Base-by-base conservation (phyloP, 1,140 invertebrate species). In the Aphis gossypii region DNA sequence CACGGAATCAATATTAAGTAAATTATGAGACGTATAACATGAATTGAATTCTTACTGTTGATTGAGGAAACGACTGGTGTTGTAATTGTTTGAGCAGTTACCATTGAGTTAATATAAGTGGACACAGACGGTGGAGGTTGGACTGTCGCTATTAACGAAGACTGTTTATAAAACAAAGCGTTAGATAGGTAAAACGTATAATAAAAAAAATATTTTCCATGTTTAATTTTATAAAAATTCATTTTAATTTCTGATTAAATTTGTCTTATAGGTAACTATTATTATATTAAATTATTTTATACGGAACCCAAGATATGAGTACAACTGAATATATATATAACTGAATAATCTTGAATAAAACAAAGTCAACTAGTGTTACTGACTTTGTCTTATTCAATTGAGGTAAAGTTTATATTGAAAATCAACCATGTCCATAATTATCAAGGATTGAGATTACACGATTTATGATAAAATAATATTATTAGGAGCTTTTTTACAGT, bases 21-120 rank as follows among this genome's bases (percentile, higher is more conserved):
- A 51, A 35, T 54, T 54, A 76, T 76, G 60, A n/a, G n/a, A n/a
- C 18, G 11, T 76, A 18, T 14, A n/a, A n/a, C 60, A 6, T 21
- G 46, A 46, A 46, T 46, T 46, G 20, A 2, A 56, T 30, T 54
- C 54, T 90, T 90, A 68, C 89, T 41, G 56, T 90, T 90, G 1
- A 56, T 56, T 11, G 89, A 90, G 56, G 89, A 90, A 68, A 90
- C 89, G 25, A 90, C 89, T 21, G 89, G 89, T 44, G 89, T 60
- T 38, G 89, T 60, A 30, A 90, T 90, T 44, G 89, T 68, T 90
- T 90, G 89, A 60, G 89, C 89, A 7, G 89, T 90, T 44, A 90
- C 89, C 89, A 90, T 90, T 18, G 89, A 90, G 11, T 90, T 90
- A 23, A 90, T 90, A 18, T 90, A 90, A 25, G 89, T 90, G 38